Base-by-base conservation (phyloP, 2,888 invertebrate species). In the Adelphocoris suturalis region DNA sequence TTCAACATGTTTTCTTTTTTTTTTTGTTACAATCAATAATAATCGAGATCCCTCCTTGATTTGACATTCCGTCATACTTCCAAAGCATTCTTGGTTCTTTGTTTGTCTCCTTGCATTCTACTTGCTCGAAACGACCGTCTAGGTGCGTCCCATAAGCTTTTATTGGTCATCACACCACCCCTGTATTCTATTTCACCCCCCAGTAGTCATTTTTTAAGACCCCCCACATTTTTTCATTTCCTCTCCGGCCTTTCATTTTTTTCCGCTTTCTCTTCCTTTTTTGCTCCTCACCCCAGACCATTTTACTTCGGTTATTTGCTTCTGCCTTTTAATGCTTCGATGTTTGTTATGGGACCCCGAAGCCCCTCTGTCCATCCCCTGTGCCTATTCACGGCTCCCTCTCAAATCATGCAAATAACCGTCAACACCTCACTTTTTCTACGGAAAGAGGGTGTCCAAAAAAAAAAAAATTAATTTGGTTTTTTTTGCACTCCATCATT, bases 151-250 rank as follows among this genome's bases (percentile, higher is more conserved):
- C 57, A 85, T 85, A 37, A 85, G 61, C 23, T 19, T 52, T 85
- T 85, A 85, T 85, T 85, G 85, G 85, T 85, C 85, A 85, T 85
- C 85, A 85, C 37, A 85, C 78, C 46, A 13, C 85, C 85, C 85
- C 23, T 19, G 14, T 57, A 16, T 52, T 52, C 82, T 28, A 27
- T 52, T 82, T 48, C 82, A 52, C 5, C 52, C 47, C 82, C 52
- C 52, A 78, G 78, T 78, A 47, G 46, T 46, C 78, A 37, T 47
- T 78, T 47, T 78, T 78, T 78, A n/a, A 47, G 78, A 78, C 52
- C 82, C 47, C 48, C 48, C 52, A 14, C 27, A 23, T 27, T 27
- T 52, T 82, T 27, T 23, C 47, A 23, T 82, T 52, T 52, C 82
- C 82, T 23, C 19, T 52, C 82, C 52, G 27, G n/a, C n/a, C 52